Evolutionary conservation across 2,888 invertebrate genomes (phyloP), one percentile per base, ranked within the genome.

Genomic region (Parasteatoda lunata): DNA sequence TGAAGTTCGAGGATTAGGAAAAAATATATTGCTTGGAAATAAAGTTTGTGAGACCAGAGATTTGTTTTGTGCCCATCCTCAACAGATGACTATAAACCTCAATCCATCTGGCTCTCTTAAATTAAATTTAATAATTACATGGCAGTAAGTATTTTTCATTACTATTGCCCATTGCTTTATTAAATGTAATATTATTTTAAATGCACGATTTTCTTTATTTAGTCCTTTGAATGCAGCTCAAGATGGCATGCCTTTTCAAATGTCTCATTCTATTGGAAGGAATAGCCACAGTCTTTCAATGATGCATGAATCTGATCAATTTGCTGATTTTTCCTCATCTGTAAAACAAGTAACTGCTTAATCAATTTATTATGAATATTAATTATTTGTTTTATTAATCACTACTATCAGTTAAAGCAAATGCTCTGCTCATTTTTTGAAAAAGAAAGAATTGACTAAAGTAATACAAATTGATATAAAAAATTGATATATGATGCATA

Each of bases 21-120:
- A 92, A 90, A 91, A 91, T 9, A 91, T 92, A 54, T 88, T 92
- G 15, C 89, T 92, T n/a, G 93, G 93, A 13, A 93, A 93, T 90
- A 93, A 94, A 90, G 92, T 92, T 88, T 94, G 94, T 91, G 94
- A 94, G 89, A 93, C 93, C 30, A 92, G 92, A 80, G 93, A 93
- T 88, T 91, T 94, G 73, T 93, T 94, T 90, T 92, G 93, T n/a
- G 92, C 93, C 5, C 92, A 93, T 89, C 93, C 94, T 0, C 94
- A 94, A 90, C 91, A 94, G 79, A 93, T 94, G 92, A 93, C 94
- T 1, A 93, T 94, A 91, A 93, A 93, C 90, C 91, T 94, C 88
- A 94, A 94, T 90, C 91, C 93, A 11, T 93, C 92, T 89, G 94
- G 94, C 84, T 93, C 93, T 5, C 92, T 94, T 89, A 94, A 94